Base-by-base conservation (phyloP, 2,797 vertebrate genomes). In the Hippocampus kuda region DNA sequence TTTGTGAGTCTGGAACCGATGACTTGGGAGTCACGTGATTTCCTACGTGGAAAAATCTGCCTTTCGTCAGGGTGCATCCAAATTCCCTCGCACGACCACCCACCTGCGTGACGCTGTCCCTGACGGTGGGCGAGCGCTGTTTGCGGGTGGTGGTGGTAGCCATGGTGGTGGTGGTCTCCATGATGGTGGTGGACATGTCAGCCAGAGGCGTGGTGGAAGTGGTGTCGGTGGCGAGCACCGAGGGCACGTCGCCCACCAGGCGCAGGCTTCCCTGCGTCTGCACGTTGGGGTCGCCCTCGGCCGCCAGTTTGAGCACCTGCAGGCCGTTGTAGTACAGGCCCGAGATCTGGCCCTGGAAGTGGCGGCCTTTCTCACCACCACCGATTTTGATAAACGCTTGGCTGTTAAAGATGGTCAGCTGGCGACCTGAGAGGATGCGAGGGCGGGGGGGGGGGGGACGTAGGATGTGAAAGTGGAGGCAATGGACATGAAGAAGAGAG, bases 361-460 rank as follows among this genome's bases (percentile, higher is more conserved):
- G 94, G 41, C 93, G 93, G 4, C 94, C 95, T 74, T 95, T 94
- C 73, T 96, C 95, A 53, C 92, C 93, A 67, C 90, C 91, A 70
- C 95, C 95, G 0, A 97, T 93, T 87, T 94, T 95, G 82, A 97
- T 95, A 79, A 92, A 92, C 7, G 95, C 94, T 90, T 96, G 95
- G 89, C 94, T 96, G 92, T 98, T 98, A 88, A 96, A 98, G 87
- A 98, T 98, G 51, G 95, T 98, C 85, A 98, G 85, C 89, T 98
- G 95, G 65, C 95, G 95, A 90, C 95, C 95, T 98, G 86, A n/a
- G 10, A 63, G 44, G 20, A 59, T 1, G 24, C 62, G 65, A 73
- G 30, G 64, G 3, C n/a, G n/a, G 34, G 71, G 2, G 34, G 70
- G 42, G 72, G 34, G 64, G 3, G n/a, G 70, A 46, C 26, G 26